phyloP scores from a whole-genome alignment of 2,888 invertebrate genomes.

The Clunio marinus region DNA sequence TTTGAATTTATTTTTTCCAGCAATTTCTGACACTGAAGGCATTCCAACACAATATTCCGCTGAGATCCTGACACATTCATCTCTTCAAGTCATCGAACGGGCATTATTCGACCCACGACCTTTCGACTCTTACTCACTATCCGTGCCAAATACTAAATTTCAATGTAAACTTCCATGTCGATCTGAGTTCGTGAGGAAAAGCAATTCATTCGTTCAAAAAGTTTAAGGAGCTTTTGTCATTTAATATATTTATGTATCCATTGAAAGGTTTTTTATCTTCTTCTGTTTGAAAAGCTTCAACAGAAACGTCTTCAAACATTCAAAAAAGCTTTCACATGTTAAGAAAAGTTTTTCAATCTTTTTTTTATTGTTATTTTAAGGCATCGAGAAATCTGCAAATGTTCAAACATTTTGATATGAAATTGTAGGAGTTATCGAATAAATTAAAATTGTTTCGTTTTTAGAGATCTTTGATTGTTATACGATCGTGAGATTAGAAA shows the following conservation, averaged over 20 bases:
- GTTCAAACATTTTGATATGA: too few species aligned
- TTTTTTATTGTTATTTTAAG: too few species aligned
- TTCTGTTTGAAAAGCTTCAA: background rate
- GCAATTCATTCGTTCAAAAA: slow-evolving; percentile 27
- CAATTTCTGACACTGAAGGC: slow-evolving; percentile 53
- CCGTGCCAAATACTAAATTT: slow-evolving; percentile 49
- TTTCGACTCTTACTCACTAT: slow-evolving; percentile 52
- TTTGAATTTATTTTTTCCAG: slow-evolving; percentile 42
- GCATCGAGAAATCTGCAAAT: too few species aligned
- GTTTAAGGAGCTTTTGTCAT: background rate
- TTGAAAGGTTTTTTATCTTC: background rate
- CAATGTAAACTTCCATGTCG: slow-evolving; percentile 51
- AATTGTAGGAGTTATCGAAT: too few species aligned
- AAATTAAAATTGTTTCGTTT: too few species aligned
- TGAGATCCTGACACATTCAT: slow-evolving; percentile 59
- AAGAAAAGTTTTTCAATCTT: too few species aligned
- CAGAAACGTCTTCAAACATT: too few species aligned
- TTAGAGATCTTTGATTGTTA: too few species aligned
- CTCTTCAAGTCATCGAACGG: slow-evolving; percentile 60
- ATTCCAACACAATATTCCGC: slow-evolving; percentile 63
- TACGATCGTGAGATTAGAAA: too few species aligned
- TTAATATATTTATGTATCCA: background rate
- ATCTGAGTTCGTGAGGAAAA: slow-evolving; percentile 42
- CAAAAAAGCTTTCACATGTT: too few species aligned
- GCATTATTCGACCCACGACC: slow-evolving; percentile 58